A percentile compares a stretch with the other conserved stretches of the same genome.
These are phyloP conservation scores for Calameuta idolon DNA, from an alignment of 2,888 invertebrate species.

Conservation along the genomic window DNA sequence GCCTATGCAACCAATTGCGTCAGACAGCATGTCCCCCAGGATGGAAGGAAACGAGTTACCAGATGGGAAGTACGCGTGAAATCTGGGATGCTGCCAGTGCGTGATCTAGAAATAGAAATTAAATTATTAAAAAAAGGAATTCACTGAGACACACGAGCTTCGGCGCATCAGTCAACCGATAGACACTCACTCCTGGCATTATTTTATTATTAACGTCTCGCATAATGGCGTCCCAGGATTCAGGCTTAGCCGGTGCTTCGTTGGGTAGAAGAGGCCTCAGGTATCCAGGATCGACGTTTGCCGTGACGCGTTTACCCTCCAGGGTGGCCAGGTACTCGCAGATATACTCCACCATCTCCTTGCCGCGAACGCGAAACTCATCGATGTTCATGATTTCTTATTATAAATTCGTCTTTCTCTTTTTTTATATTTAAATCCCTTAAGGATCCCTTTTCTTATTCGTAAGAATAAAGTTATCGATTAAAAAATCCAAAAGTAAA, in stretches of 20 bases:
- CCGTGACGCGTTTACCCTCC: constrained; percentile 83
- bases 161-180: not conserved
- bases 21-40: constrained; percentile 95
- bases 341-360: constrained; percentile 96
- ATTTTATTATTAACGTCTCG: constrained; percentile 89
- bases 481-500: not conserved
- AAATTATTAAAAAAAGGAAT: not conserved
- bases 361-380: constrained; percentile 87
- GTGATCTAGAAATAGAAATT: constrained; percentile 69
- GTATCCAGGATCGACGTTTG: constrained; percentile 93
- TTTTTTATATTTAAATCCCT: not conserved
- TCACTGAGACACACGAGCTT: not conserved
- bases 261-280: constrained; percentile 81
- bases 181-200: constrained; percentile 83
- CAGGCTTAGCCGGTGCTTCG: constrained; percentile 86
- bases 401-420: not conserved
- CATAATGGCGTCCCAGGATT: constrained; percentile 91
- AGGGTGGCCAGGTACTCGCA: constrained; percentile 90
- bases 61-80: constrained; percentile 99
- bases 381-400: constrained; percentile 81
- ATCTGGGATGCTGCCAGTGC: constrained; percentile 99
- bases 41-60: constrained; percentile 98
- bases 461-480: not conserved
- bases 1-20: constrained; percentile 96
- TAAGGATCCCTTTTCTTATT: not conserved